Base-by-base conservation (phyloP, 2,113 vertebrate species). In the Dipodomys ordii region DNA sequence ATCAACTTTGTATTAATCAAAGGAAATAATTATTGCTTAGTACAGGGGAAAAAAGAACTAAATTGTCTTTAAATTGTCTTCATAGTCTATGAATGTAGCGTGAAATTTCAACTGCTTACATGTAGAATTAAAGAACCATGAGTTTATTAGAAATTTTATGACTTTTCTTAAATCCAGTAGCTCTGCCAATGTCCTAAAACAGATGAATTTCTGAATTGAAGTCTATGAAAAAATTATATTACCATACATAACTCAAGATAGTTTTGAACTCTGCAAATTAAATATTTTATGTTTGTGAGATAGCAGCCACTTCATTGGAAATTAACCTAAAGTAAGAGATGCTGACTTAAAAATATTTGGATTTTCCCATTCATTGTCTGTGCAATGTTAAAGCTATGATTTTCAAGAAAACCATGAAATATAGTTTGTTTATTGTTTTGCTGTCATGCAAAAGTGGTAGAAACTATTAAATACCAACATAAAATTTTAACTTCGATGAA, bases 21-120 rank as follows among this genome's bases (percentile, higher is more conserved):
- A 95, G 64, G 69, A 95, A 88, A 92, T 71, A 92, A n/a, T 64
- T 79, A 95, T 77, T 93, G 64, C n/a, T 86, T 85, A 86, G 88
- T 64, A 73, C 10, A 88, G 62, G 93, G 94, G 25, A 93, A 92
- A 28, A 93, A 92, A 87, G 65, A 93, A 30, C 35, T 86, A 91
- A 92, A 95, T 94, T 94, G 30, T 44, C 44, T 88, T 46, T 80
- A 93, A 96, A 28, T n/a, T 93, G 79, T 32, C 22, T 85, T 95
- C 67, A 72, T 82, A 57, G 49, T 83, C 18, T 73, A 83, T 73
- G 39, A 95, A 93, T 72, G 9, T 28, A 83, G 10, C 25, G 18
- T 1, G 67, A 93, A 86, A 92, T 83, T 94, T 91, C 94, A 96
- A 88, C 10, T 62, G 94, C 28, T 87, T 82, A 87, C 15, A 95